Conservation (phyloP, 2,888 invertebrate species). For the Xestobium rufovillosum region DNA sequence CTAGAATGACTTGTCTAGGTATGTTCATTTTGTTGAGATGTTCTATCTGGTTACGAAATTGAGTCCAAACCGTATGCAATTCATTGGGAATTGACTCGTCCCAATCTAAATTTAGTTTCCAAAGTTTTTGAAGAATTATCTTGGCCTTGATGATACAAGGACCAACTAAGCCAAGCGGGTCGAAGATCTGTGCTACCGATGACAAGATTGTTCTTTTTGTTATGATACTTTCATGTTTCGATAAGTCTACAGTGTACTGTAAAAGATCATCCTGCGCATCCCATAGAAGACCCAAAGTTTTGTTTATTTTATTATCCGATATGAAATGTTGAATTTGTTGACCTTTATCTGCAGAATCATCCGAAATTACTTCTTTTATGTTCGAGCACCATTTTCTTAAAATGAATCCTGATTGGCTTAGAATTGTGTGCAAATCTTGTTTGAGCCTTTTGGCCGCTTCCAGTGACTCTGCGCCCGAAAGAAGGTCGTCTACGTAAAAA, state of each 20-base stretch:
- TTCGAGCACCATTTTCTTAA: slow-evolving; percentile 9
- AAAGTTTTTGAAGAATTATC: slow-evolving; percentile 12
- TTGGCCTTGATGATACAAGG: slow-evolving; percentile 9
- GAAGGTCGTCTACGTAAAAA: slow-evolving; percentile 1
- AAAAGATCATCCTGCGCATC: slow-evolving; percentile 14
- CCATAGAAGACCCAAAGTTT: slow-evolving; percentile 16
- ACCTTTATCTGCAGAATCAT: too few relatives aligned
- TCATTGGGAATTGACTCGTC: slow-evolving; percentile 11
- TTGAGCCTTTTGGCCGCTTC: neutral
- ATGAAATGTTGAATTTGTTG: too few relatives aligned
- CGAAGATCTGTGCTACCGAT: slow-evolving; percentile 15
- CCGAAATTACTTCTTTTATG: too few relatives aligned
- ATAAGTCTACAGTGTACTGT: slow-evolving; percentile 11
- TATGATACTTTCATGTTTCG: slow-evolving; percentile 2
- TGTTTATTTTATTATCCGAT: too few relatives aligned
- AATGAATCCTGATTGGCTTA: neutral
- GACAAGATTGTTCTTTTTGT: slow-evolving; percentile 13
- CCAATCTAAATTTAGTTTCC: slow-evolving; percentile 12
- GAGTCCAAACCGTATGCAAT: too few relatives aligned
- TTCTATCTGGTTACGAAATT: too few relatives aligned
- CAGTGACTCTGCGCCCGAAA: neutral
- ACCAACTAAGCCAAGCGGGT: slow-evolving; percentile 7
- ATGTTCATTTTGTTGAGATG: too few relatives aligned
- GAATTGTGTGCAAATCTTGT: neutral
- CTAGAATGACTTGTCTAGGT: too few relatives aligned